Conservation (phyloP, 2,113 vertebrate species). For the Crotophaga sulcirostris region DNA sequence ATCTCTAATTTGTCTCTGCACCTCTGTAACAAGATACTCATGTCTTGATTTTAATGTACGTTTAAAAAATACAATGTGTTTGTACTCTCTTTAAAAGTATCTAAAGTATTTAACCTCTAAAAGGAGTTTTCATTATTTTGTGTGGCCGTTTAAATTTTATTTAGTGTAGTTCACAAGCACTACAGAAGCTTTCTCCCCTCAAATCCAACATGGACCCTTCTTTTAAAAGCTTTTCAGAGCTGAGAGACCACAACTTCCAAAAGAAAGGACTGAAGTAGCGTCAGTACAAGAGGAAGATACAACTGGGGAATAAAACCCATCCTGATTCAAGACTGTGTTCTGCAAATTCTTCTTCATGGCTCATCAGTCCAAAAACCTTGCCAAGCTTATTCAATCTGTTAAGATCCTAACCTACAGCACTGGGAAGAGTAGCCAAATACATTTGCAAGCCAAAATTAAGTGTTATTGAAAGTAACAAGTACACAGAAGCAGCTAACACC, state of each 20-base stretch:
- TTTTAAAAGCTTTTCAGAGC: background rate
- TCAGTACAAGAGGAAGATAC: background rate
- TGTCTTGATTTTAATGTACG: background rate
- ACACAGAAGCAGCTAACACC: background rate
- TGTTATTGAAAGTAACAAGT: background rate
- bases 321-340: background rate
- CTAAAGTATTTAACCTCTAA: background rate
- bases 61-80: background rate
- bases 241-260: background rate
- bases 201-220: background rate
- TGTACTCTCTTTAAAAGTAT: background rate
- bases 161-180: background rate
- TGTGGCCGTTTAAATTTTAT: background rate
- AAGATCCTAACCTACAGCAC: background rate
- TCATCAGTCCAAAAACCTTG: background rate
- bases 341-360: background rate
- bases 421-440: background rate
- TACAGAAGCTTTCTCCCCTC: background rate
- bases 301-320: background rate
- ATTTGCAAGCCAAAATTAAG: background rate
- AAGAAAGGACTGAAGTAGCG: background rate
- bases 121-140: background rate
- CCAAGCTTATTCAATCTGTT: background rate
- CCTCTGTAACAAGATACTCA: background rate
- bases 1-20: background rate